These are phyloP conservation scores for Octopus sinensis DNA, from an alignment of 1,140 invertebrate genomes.

Conservation along the genomic window DNA sequence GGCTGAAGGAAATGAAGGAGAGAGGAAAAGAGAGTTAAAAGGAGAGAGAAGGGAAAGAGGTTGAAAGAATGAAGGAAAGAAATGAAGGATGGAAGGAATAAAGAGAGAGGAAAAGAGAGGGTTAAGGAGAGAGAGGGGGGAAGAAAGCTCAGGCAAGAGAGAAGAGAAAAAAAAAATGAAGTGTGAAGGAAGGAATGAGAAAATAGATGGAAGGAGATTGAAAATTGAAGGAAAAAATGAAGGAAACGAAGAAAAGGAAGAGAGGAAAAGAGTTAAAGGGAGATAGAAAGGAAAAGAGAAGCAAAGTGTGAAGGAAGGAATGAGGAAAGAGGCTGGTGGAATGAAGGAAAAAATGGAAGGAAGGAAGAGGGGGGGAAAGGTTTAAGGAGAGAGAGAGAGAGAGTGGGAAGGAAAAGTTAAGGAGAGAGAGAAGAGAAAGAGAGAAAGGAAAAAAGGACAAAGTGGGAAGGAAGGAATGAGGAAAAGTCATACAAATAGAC, in stretches of 20 bases:
- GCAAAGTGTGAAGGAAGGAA: background rate
- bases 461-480: background rate
- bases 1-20: background rate
- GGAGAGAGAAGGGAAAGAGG: slow-evolving; percentile 10
- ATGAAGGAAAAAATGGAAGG: slow-evolving; percentile 6
- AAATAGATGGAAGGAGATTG: slow-evolving; percentile 33
- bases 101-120: background rate
- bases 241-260: slow-evolving; percentile 6
- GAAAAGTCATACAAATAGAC: no score
- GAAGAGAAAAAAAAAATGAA: background rate
- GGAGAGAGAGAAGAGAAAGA: slow-evolving; percentile 4
- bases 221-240: slow-evolving; percentile 20
- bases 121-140: background rate
- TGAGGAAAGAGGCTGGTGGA: background rate
- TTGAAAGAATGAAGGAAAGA: background rate
- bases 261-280: background rate
- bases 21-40: background rate
- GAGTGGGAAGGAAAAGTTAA: background rate
- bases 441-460: background rate
- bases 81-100: background rate
- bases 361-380: background rate
- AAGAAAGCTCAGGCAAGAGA: slow-evolving; percentile 9
- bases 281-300: background rate
- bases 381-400: background rate
- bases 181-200: slow-evolving; percentile 10